A percentile compares a stretch with the other conserved stretches of the same genome.
Conservation (phyloP, 1,140 invertebrate genomes). For the Yoshiicerus persimilis region DNA sequence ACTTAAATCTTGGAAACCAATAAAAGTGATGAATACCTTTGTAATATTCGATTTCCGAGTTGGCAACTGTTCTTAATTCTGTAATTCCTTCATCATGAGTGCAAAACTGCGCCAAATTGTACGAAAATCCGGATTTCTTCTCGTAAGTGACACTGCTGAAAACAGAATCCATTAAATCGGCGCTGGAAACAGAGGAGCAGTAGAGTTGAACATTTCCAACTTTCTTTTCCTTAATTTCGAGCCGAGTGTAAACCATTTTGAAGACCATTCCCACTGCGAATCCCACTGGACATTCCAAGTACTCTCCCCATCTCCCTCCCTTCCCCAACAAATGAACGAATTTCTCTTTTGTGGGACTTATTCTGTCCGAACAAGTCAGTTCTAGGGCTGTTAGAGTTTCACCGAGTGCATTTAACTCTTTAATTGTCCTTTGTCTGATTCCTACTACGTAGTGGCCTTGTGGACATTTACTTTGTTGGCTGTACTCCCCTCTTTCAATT, state of each 20-base stretch:
- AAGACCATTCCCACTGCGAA: not conserved
- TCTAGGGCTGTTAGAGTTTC: not conserved
- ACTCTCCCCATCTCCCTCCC: not conserved
- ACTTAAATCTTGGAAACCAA: too few species aligned
- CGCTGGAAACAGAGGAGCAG: not conserved
- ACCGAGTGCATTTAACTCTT: not conserved
- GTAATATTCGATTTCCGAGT: not conserved
- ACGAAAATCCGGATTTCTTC: not conserved
- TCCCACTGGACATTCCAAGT: not conserved
- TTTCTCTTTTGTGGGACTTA: not conserved
- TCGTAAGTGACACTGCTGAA: not conserved
- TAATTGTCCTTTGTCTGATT: not conserved
- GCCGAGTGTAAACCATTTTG: not conserved
- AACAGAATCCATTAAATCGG: not conserved
- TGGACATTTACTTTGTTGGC: not conserved
- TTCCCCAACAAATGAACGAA: not conserved
- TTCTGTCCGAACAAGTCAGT: not conserved
- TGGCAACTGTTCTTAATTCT: not conserved
- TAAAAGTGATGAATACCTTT: not conserved
- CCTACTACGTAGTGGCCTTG: not conserved
- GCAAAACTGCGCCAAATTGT: not conserved
- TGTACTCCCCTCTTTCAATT: not conserved
- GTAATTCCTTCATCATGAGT: not conserved
- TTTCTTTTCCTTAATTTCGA: not conserved
- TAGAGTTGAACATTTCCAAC: not conserved